Conservation (phyloP, 2,888 invertebrate genomes). For the Tholera decimalis region DNA sequence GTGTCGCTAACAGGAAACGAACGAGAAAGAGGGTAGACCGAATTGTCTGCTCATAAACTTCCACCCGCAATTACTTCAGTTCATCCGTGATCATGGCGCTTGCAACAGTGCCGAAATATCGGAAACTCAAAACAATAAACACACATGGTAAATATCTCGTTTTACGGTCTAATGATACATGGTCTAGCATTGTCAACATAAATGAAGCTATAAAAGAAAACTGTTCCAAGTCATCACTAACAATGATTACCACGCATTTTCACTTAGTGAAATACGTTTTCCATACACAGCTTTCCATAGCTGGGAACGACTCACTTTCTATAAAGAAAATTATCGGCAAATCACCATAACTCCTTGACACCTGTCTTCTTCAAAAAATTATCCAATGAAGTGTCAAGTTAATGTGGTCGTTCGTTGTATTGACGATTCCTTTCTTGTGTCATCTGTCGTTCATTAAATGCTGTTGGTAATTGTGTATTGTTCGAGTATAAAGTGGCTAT, state of each 20-base stretch:
- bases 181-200: conserved; percentile 29
- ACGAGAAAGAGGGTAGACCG: no score
- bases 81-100: no score
- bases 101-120: no score
- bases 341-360: conserved; percentile 60
- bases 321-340: conserved; percentile 73
- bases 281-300: conserved; percentile 75
- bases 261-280: conserved; percentile 80
- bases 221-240: conserved; percentile 40
- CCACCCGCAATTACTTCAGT: no score
- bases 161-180: no score
- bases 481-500: conserved; percentile 67
- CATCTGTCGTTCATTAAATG: conserved; percentile 68
- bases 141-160: no score
- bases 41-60: no score
- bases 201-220: conserved; percentile 43
- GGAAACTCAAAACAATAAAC: no score
- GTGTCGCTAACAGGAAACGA: no score
- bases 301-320: conserved; percentile 83
- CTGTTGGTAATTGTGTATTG: conserved; percentile 75
- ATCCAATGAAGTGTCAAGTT: conserved; percentile 37
- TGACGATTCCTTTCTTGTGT: conserved; percentile 79
- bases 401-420: conserved; percentile 61
- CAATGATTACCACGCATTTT: conserved; percentile 73
- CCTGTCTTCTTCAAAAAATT: conserved; percentile 33